Base-by-base conservation (phyloP, 2,113 vertebrate genomes). In the Cavia aperea region DNA sequence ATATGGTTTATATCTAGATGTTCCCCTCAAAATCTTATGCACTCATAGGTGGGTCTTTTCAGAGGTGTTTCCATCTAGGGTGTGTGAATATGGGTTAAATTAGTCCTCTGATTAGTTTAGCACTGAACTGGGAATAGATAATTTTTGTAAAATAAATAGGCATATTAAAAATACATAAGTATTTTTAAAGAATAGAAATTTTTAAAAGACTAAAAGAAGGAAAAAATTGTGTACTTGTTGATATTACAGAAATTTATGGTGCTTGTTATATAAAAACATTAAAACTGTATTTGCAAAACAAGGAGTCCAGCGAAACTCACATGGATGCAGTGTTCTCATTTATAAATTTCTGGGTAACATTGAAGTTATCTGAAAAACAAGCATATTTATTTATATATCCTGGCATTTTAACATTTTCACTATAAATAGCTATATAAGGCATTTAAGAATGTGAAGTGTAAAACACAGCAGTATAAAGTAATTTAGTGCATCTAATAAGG, bases 311-410 rank as follows among this genome's bases (percentile, higher is more conserved):
- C 75, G 56, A 51, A 95, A 96, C 92, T 96, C 72, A 96, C 94
- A 96, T 60, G 26, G 70, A 91, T 82, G 18, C 93, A 79, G 26
- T 0, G 10, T 96, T 94, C 49, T 95, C 72, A 1, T 95, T 54
- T 94, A 94, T 88, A 81, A 96, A 96, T 68, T 92, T 94, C 91
- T 96, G 70, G 7, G 65, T 94, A 54, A 24, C 51, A 16, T 6
- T 62, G 36, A 92, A 68, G 81, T 83, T 19, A 89, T 90, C 94
- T 96, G 91, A 83, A 96, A 93, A 93, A 36, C 60, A 95, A 93
- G 33, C 9, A 89, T 36, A 63, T 86, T 86, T 65, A 70, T 31
- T 70, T 86, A 68, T 16, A 4, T 88, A 58, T 19, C 15, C 18
- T 86, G n/a, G 10, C 63, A 88, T 75, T 94, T 88, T 78, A 83